These are phyloP conservation scores for Xanthostigma xanthostigma DNA, from an alignment of 2,888 invertebrate species.

Conservation along the genomic window DNA sequence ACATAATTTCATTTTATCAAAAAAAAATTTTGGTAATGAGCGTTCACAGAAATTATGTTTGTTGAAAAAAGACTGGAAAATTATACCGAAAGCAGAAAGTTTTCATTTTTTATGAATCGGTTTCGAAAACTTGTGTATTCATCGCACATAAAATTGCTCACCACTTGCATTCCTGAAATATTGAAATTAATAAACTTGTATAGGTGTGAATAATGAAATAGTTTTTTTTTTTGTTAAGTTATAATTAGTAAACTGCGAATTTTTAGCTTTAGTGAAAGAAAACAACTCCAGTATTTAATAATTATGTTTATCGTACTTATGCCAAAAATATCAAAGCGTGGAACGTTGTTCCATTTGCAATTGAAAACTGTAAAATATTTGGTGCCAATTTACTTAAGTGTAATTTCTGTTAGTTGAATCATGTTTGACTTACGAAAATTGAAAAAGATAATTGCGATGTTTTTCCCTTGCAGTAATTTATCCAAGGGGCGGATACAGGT, in stretches of 20 bases:
- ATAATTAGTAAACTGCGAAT: background rate
- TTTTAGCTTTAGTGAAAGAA: no score
- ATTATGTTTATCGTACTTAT: no score
- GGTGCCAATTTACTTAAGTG: slow-evolving; percentile 13
- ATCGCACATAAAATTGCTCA: no score
- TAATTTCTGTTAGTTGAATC: background rate
- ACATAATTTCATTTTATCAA: background rate
- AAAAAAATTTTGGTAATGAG: background rate
- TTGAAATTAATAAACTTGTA: background rate
- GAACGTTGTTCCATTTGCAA: no score
- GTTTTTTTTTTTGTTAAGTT: background rate
- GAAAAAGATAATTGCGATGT: no score
- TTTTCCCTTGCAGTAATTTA: no score
- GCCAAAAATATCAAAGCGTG: no score
- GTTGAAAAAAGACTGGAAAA: background rate
- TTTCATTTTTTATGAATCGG: background rate
- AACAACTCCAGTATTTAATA: no score
- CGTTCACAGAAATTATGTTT: background rate
- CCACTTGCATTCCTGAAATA: background rate
- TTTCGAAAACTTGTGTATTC: no score
- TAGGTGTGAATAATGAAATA: background rate
- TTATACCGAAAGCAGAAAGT: background rate
- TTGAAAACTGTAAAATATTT: background rate
- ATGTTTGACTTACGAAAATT: no score
- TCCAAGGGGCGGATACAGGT: no score